Percentiles rank a stretch among this genome's conserved stretches.
phyloP scores from a whole-genome alignment of 2,888 invertebrate genomes.

The Cyclophora punctaria region DNA sequence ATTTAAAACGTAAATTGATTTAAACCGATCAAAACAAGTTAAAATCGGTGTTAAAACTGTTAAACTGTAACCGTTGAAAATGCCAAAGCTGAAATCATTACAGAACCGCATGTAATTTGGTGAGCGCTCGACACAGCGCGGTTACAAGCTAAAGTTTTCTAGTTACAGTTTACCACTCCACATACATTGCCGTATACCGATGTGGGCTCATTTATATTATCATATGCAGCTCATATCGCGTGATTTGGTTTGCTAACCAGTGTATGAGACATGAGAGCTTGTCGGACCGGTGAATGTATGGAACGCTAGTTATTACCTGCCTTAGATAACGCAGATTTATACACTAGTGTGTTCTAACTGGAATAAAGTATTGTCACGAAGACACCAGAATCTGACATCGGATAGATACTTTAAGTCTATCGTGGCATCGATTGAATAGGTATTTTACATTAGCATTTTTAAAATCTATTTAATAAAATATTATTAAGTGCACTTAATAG shows the following conservation, averaged over 20 bases:
- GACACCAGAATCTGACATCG: not conserved
- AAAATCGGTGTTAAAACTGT: not conserved
- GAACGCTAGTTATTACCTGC: slow-evolving; percentile 31
- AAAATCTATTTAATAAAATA: too few species aligned
- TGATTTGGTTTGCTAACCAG: slow-evolving; percentile 55
- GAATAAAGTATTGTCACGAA: slow-evolving; percentile 26
- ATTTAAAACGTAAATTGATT: slow-evolving; percentile 2
- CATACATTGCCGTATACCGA: slow-evolving; percentile 4
- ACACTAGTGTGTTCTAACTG: slow-evolving; percentile 17
- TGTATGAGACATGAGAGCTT: slow-evolving; percentile 40
- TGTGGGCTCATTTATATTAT: slow-evolving; percentile 27
- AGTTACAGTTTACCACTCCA: slow-evolving; percentile 2
- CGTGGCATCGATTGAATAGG: too few species aligned
- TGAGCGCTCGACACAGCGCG: slow-evolving; percentile 5
- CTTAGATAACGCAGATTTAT: slow-evolving; percentile 44
- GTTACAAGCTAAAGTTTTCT: slow-evolving; percentile 7
- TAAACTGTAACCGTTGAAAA: not conserved
- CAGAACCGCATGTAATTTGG: slow-evolving; percentile 9
- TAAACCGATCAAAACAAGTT: not conserved
- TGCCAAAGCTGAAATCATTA: slow-evolving; percentile 10
- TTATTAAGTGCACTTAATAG: too few species aligned
- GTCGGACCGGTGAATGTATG: slow-evolving; percentile 40
- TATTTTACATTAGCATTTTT: too few species aligned
- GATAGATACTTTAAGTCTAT: too few species aligned
- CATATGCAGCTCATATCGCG: slow-evolving; percentile 37